Evolutionary conservation across 2,797 vertebrate species (phyloP), one percentile per base, ranked within the genome.

Genomic region (Chlorospingus flavigularis): DNA sequence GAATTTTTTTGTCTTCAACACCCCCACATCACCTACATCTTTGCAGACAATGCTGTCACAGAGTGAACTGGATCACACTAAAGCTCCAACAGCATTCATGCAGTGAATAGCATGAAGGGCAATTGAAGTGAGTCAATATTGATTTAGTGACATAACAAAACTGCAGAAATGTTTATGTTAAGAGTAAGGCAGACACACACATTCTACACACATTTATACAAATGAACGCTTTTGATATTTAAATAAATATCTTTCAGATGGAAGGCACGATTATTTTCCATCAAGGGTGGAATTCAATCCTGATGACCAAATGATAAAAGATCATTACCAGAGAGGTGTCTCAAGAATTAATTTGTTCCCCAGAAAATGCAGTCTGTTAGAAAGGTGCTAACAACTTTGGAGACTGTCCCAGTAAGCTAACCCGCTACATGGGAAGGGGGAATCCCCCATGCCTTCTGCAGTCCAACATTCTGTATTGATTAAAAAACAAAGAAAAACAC

Each of bases 61-160:
- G 61, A 85, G 43, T 55, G 81, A 85, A 85, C 81, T 53, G 81
- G 55, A 89, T 91, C 80, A 82, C 51, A 71, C 84, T 86, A 87
- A 84, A 92, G 90, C 89, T 84, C 83, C 74, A 62, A 33, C 86
- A 93, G 83, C 74, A 72, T 81, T 80, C 86, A 90, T 20, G 80
- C 80, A 90, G 42, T 84, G 92, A 96, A 90, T 72, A 93, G 83
- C 90, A 92, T 57, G 66, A 96, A 94, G 92, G 94, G 86, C 65
- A 96, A 94, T 43, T 88, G 77, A 88, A 72, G 90, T 81, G 81
- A 93, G 91, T 86, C 95, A 95, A 90, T 96, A 96, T 96, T 93
- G 95, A 95, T 96, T 94, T 88, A 84, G 55, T 88, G 80, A 92
- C 88, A 76, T 84, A 90, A 94, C 73, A 90, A 84, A 94, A 96